These are phyloP conservation scores for Megalops atlanticus DNA, from an alignment of 2,113 vertebrate genomes.

Conservation along the genomic window DNA sequence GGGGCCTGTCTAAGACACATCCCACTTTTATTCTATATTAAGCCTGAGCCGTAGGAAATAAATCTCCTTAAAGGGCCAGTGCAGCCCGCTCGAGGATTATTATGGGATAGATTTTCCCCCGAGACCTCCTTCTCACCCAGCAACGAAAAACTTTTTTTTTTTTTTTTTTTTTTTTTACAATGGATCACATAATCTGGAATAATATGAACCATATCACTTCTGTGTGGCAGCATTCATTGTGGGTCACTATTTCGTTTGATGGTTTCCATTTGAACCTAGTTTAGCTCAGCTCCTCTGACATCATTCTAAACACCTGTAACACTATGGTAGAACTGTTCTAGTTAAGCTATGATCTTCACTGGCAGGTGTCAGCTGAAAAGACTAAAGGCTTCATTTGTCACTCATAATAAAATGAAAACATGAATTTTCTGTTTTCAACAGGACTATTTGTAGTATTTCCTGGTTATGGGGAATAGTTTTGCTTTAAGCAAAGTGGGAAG, in stretches of 20 bases:
- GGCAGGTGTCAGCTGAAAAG: neutral
- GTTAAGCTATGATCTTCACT: neutral
- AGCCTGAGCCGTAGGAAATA: slow-evolving; percentile 44
- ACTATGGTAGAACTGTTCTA: neutral
- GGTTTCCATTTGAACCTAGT: neutral
- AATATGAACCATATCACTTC: neutral
- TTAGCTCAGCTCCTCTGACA: neutral
- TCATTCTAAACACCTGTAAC: neutral
- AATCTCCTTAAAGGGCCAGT: slow-evolving; percentile 34
- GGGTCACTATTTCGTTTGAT: neutral
- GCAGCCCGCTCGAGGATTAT: slow-evolving; percentile 39
- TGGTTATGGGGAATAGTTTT: neutral
- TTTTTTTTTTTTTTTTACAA: neutral
- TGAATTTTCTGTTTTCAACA: neutral
- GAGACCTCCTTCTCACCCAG: neutral
- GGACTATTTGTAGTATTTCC: neutral
- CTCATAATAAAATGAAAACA: neutral
- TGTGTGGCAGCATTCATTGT: neutral
- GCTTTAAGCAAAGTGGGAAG: neutral
- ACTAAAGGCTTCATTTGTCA: neutral
- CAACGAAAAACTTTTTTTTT: neutral
- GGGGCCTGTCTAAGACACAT: slow-evolving; percentile 42
- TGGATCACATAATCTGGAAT: neutral
- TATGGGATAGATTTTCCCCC: slow-evolving; percentile 9
- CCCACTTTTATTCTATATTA: slow-evolving; percentile 50